Conservation (phyloP, 92 coral and sea anemone genomes). For the Muricea muricata region DNA sequence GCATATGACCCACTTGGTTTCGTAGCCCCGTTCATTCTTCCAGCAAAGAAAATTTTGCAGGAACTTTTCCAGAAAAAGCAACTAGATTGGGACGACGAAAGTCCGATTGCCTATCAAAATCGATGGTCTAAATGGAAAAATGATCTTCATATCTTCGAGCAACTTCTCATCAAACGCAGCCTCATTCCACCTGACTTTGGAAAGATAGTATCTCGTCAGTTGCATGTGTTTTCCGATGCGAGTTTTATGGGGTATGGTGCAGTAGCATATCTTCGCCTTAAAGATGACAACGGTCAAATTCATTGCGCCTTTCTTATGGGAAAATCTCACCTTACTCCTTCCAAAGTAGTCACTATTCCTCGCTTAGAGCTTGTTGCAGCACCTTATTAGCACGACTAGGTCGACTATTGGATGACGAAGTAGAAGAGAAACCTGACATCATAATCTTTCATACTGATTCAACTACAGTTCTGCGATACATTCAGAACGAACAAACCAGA, state of each 20-base stretch:
- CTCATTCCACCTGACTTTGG: constrained; percentile 68
- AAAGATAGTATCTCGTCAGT: constrained; percentile 56
- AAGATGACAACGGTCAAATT: constrained; percentile 42
- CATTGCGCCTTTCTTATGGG: constrained; percentile 73
- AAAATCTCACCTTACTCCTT: constrained; percentile 69
- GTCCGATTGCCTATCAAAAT: constrained; percentile 50
- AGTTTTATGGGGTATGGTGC: constrained; percentile 70
- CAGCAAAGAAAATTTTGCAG: constrained; percentile 64
- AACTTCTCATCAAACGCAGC: constrained; percentile 55
- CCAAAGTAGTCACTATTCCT: constrained; percentile 66
- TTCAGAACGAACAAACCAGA: too few relatives aligned
- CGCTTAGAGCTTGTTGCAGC: constrained; percentile 73
- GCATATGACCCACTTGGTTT: too few relatives aligned
- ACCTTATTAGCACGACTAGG: constrained; percentile 66
- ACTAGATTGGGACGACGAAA: constrained; percentile 75
- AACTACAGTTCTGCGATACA: too few relatives aligned
- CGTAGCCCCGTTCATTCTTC: constrained; percentile 64
- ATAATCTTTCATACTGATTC: too few relatives aligned
- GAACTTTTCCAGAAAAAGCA: constrained; percentile 56
- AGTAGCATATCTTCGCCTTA: constrained; percentile 64
- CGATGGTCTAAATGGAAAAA: constrained; percentile 72
- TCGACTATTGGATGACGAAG: constrained; percentile 16
- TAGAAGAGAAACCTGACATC: not conserved
- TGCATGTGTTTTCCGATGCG: too few relatives aligned
- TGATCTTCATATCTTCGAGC: constrained; percentile 60